Conservation (phyloP, 2,888 invertebrate species). For the Caenorhabditis becei region DNA sequence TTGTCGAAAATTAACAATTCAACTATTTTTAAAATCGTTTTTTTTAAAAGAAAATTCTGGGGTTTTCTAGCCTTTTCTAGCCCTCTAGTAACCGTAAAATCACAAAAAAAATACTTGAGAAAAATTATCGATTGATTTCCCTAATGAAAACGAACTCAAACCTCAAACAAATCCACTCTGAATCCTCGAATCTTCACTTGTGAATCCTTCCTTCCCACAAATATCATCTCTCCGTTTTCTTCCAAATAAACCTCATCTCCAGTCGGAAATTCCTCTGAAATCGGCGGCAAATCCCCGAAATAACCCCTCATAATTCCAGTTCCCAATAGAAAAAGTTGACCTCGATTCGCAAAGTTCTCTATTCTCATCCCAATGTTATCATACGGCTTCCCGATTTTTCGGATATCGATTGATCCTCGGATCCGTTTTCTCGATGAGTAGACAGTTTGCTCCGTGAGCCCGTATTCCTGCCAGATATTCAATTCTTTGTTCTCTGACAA, state of each 20-base stretch:
- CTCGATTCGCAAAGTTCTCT: neutral
- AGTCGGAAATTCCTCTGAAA: conserved; percentile 17
- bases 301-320: conserved; percentile 58
- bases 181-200: conserved; percentile 75
- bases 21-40: too few relatives aligned
- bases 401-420: conserved; percentile 14
- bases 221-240: conserved; percentile 37
- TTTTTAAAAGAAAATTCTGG: too few relatives aligned
- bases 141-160: conserved; percentile 32
- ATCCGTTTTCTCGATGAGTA: conserved; percentile 68
- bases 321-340: conserved; percentile 30
- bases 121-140: too few relatives aligned
- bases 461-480: conserved; percentile 71
- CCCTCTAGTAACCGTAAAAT: too few relatives aligned
- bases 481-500: neutral
- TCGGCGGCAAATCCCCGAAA: conserved; percentile 14
- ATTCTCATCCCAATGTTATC: neutral
- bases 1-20: too few relatives aligned
- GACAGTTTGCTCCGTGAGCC: conserved; percentile 76
- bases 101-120: too few relatives aligned
- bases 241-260: conserved; percentile 22
- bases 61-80: too few relatives aligned
- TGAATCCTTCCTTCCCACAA: conserved; percentile 71
- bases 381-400: conserved; percentile 64
- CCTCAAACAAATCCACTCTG: conserved; percentile 72